Evolutionary conservation across 2,113 vertebrate species (phyloP).

Genomic region (Anas platyrhynchos): DNA sequence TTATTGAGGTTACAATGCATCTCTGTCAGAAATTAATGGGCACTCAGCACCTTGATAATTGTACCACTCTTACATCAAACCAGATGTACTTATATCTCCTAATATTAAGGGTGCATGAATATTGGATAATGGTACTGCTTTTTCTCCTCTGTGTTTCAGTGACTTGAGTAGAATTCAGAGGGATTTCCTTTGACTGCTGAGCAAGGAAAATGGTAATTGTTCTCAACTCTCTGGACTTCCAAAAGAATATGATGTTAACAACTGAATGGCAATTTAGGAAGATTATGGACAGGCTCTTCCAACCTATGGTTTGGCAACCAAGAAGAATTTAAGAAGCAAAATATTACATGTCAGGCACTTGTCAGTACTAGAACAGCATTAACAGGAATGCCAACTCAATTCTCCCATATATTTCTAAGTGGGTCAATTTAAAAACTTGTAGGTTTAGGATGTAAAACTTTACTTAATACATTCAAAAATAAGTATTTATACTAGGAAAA

Average conservation of each 20-base stretch:
- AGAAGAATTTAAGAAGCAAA: not conserved
- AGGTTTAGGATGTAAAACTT: not conserved
- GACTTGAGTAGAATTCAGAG: not conserved
- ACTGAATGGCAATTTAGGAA: not conserved
- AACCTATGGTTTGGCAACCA: not conserved
- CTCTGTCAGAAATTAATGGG: not conserved
- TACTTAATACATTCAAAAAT: not conserved
- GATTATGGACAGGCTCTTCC: not conserved
- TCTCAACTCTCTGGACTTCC: not conserved
- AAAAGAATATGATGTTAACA: not conserved
- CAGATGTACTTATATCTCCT: not conserved
- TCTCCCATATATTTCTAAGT: not conserved
- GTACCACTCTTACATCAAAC: not conserved
- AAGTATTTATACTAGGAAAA: not conserved
- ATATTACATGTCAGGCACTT: not conserved
- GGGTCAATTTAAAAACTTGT: not conserved
- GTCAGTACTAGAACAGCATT: not conserved
- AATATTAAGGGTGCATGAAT: not conserved
- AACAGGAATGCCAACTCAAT: not conserved
- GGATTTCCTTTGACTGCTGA: not conserved
- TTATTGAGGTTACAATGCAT: not conserved
- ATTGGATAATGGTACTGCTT: not conserved
- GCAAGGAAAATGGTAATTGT: not conserved
- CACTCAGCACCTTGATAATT: not conserved
- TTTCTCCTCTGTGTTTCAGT: not conserved